phyloP scores from a whole-genome alignment of 2,888 invertebrate genomes.

The Apamea anceps region DNA sequence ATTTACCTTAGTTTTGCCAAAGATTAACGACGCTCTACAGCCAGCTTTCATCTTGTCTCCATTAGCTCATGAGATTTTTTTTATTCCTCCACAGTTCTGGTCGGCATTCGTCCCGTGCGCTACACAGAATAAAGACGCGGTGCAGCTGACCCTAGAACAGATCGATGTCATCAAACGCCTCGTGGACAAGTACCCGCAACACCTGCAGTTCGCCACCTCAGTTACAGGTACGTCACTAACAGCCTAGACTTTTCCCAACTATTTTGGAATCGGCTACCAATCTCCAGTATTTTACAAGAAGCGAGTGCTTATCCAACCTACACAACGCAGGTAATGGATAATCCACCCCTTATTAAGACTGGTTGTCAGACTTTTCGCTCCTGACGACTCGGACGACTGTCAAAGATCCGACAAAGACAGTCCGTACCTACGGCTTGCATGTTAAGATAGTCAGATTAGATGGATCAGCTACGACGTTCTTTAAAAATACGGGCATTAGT shows the following conservation, averaged over 20 bases:
- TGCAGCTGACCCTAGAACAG: constrained; percentile 93
- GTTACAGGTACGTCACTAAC: constrained; percentile 89
- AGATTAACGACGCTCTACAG: neutral
- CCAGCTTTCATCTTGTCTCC: neutral
- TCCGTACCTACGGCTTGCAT: neutral
- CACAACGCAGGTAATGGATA: neutral
- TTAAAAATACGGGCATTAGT: neutral
- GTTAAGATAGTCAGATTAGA: neutral
- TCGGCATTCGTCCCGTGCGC: constrained; percentile 93
- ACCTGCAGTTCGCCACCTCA: constrained; percentile 91
- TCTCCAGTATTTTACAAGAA: neutral
- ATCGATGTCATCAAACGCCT: constrained; percentile 93
- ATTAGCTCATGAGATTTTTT: too few species aligned
- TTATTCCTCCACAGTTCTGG: constrained; percentile 91
- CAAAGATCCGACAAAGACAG: neutral
- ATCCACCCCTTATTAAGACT: neutral
- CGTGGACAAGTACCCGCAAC: constrained; percentile 92
- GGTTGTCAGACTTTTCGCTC: neutral
- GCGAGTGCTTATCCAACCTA: neutral
- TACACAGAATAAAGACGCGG: constrained; percentile 93
- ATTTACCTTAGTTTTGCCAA: neutral
- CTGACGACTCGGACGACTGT: neutral
- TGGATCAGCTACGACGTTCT: neutral
- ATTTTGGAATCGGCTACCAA: neutral
- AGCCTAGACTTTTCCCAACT: neutral